Evolutionary conservation across 2,113 vertebrate genomes (phyloP).

Genomic region (Daboia siamensis): DNA sequence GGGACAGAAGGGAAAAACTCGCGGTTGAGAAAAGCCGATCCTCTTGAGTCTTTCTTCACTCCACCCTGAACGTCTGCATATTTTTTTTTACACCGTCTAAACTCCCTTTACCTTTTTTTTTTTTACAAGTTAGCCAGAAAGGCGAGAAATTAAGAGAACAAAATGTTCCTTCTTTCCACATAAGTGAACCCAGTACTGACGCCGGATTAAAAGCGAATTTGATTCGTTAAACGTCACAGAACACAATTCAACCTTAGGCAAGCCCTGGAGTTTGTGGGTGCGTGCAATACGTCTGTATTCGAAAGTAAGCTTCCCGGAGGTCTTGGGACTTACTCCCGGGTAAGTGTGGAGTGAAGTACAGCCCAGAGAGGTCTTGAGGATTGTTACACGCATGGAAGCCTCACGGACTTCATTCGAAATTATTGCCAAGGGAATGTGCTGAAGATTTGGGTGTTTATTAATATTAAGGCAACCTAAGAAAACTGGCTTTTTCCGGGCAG

Average conservation of each 20-base stretch:
- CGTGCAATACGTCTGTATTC: not conserved
- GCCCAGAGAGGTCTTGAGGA: not conserved
- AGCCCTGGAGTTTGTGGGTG: not conserved
- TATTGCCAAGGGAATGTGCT: not conserved
- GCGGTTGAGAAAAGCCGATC: not conserved
- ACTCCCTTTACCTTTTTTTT: not conserved
- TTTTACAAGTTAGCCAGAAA: not conserved
- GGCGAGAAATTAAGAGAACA: not conserved
- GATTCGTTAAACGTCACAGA: not conserved
- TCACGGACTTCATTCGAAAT: not conserved
- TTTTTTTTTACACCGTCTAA: not conserved
- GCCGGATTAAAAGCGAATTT: not conserved
- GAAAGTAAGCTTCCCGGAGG: not conserved
- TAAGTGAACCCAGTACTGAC: not conserved
- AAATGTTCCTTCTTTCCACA: not conserved
- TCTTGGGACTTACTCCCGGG: not conserved
- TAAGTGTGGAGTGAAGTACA: not conserved
- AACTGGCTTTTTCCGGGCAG: not conserved
- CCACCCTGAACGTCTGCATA: not conserved
- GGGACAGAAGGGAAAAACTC: not conserved
- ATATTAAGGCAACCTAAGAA: not conserved
- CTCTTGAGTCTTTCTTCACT: not conserved
- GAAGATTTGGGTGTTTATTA: not conserved
- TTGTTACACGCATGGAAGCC: not conserved
- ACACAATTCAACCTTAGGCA: not conserved